A percentile compares a stretch with the other conserved stretches of the same genome.
Evolutionary conservation across 2,888 invertebrate genomes (phyloP).

Genomic region (Conomelus anceps): DNA sequence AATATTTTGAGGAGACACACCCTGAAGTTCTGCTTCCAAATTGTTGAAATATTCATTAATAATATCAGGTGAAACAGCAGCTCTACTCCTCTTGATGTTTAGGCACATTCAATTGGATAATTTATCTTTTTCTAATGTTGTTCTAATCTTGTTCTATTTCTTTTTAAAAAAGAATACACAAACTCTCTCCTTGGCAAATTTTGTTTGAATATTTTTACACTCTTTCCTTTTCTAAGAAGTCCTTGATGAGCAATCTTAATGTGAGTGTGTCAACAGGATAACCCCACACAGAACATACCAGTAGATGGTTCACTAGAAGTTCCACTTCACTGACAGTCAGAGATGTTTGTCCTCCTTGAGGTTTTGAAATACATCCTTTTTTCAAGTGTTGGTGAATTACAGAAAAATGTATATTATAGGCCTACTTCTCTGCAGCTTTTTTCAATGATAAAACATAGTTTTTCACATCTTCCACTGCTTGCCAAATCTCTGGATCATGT

Average conservation of each 20-base stretch:
- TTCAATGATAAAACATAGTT: background rate
- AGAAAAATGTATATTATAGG: constrained; percentile 1
- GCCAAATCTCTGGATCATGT: constrained; percentile 1
- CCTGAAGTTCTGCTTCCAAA: constrained; percentile 27
- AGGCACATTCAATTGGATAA: constrained; percentile 26
- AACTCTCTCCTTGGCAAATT: constrained; percentile 32
- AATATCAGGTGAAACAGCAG: constrained; percentile 31
- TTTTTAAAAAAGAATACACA: constrained; percentile 31
- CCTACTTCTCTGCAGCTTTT: constrained; percentile 14
- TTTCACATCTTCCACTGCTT: constrained; percentile 1
- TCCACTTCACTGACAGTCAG: constrained; percentile 26
- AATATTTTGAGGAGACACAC: constrained; percentile 22
- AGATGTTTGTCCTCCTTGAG: constrained; percentile 24
- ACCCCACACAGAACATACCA: constrained; percentile 31
- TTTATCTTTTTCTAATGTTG: no score
- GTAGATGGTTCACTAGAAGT: constrained; percentile 16
- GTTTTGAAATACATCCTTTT: constrained; percentile 5
- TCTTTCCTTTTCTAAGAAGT: constrained; percentile 30
- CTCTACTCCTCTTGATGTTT: constrained; percentile 32
- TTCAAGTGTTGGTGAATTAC: constrained; percentile 20
- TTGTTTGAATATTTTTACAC: constrained; percentile 29
- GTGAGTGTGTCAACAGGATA: constrained; percentile 31
- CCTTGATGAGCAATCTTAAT: constrained; percentile 31
- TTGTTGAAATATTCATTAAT: constrained; percentile 33
- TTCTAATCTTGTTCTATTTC: constrained; percentile 29